Evolutionary conservation across 2,113 vertebrate species (phyloP), one percentile per base, ranked within the genome.

Genomic region (Brachypteracias leptosomus): DNA sequence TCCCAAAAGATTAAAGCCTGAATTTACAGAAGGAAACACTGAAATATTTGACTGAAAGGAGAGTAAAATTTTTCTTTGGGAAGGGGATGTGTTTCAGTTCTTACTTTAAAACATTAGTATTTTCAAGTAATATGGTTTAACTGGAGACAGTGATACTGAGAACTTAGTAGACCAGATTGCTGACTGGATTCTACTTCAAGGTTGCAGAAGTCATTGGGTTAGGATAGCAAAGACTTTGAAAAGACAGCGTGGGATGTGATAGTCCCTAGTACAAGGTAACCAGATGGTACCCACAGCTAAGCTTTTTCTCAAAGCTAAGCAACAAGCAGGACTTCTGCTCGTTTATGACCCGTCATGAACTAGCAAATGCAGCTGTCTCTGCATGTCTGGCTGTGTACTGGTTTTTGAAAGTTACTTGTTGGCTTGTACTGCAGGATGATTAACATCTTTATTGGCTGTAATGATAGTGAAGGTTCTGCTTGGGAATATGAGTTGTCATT

Each of bases 391-490:
- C 57, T 96, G 68, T 75, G 54, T 81, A 65, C 68, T 74, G 65
- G 68, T 61, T 93, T 86, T 58, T 92, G 70, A 73, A 92, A 95
- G 86, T 85, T 96, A 59, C 16, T 75, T 65, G 40, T 71, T 94
- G 76, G 52, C 65, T 89, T 72, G 25, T 89, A 33, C 66, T 89
- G 84, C 66, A 51, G 70, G 47, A 47, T 93, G 88, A 92, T 96
- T 96, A 93, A 86, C 31, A 33, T 78, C 44, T 84, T 74, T 89
- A 88, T 92, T 90, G 62, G 54, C 83, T 89, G 6, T 97, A 95
- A 95, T 94, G 93, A 92, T 84, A 88, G 82, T 93, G 90, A 96
- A 96, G 92, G 90, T 95, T 96, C 76, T 93, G 3, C 83, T 79
- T 93, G 77, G 70, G 83, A 96, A 85, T 86, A 62, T 49, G 94